Evolutionary conservation across 2,888 invertebrate genomes (phyloP), one percentile per base, ranked within the genome.

Genomic region (Polydrusus tereticollis): DNA sequence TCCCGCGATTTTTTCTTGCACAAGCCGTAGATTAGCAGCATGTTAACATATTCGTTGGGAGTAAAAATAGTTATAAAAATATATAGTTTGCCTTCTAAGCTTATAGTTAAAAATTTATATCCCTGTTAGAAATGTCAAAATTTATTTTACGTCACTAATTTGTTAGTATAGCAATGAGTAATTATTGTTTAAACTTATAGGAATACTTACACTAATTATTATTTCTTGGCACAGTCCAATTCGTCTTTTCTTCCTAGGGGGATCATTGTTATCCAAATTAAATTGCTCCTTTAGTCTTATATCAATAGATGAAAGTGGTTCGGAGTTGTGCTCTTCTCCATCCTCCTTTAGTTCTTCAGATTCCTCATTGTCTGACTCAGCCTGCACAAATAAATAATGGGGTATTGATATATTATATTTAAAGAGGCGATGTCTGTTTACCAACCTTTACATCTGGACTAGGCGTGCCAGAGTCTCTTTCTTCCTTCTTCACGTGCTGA

Each of bases 191-290:
- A n/a, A n/a, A n/a, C n/a, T n/a, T n/a, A n/a, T n/a, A n/a, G n/a
- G 7, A 12, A 36, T 55, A 88, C 89, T 88, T 85, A 91, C 90
- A 81, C 90, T 90, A 72, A 91, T 91, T 58, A 90, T 89, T 76
- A 89, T 86, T 81, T 90, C 90, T 78, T 90, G 89, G 8, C 90
- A 90, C 38, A 91, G 85, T 38, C 89, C 89, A 33, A 87, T 86
- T 55, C 88, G 83, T 77, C 87, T 83, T 76, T 86, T 87, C 76
- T 87, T 88, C 6, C 78, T 78, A 7, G 78, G 62, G 14, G 81
- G 80, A 10, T 81, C 81, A 7, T 78, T 77, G 72, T 80, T 80
- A 26, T 80, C 78, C 77, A 79, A 78, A 77, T 81, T 81, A 76
- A 84, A 80, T 71, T 82, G 83, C 72, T 83, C 82, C 69, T 83